Evolutionary conservation across 2,888 invertebrate species (phyloP), one percentile per base, ranked within the genome.

Genomic region (Strigamia crassipes): DNA sequence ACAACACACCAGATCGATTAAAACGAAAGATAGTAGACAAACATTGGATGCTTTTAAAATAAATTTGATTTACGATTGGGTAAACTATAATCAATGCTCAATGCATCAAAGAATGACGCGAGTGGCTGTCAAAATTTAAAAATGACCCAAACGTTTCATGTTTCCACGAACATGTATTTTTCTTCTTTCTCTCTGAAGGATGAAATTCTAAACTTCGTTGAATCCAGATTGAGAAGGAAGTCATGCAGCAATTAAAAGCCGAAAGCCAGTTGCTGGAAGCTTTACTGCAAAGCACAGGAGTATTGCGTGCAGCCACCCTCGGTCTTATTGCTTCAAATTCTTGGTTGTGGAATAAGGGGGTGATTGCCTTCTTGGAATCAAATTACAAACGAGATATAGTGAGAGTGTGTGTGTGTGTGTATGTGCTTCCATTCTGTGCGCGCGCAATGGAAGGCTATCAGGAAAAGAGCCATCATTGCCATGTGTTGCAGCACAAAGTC

Each of bases 331-430:
- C 61, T 23, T 15, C 61, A 23, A 66, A 66, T 66, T 66, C 61
- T 66, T 66, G 61, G 61, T 66, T 66, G 21, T 21, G 21, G 21
- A 66, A 23, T 23, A 66, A 66, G 21, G 61, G 61, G 61, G 61
- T 66, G 61, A 66, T 66, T 66, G 61, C 61, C 61, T 66, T 66
- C 61, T 23, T 18, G 61, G 61, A 66, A 66, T 66, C 61, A 66
- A 66, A 66, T 66, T 66, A 66, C 61, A 66, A 66, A 66, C 21
- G 61, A 66, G 61, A 66, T 66, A 66, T 66, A 66, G 61, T 61
- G 61, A n/a, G n/a, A n/a, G n/a, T 21, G 61, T n/a, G 18, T 13
- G 15, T n/a, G 46, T 46, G 15, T 46, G 46, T n/a, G 61, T 21
- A 15, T 46, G 46, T 46, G 46, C 46, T 46, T 15, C 46, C 38